These are phyloP conservation scores for Tylochromis polylepis DNA, from an alignment of 2,113 vertebrate genomes.

Conservation along the genomic window DNA sequence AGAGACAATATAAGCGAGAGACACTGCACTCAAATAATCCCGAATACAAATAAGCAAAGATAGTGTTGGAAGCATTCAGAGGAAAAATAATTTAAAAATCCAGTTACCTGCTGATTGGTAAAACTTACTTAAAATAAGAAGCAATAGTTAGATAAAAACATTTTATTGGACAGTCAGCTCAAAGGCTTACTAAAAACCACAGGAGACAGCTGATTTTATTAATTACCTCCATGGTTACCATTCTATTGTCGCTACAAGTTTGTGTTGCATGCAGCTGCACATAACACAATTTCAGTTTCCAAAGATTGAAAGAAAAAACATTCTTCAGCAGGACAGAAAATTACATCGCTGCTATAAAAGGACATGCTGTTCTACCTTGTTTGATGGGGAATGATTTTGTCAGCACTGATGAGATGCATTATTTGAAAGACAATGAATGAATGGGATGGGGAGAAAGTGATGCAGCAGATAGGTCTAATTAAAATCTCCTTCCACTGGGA, in stretches of 20 bases:
- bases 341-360: constrained; percentile 12
- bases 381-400: constrained; percentile 37
- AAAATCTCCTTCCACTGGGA: constrained; percentile 30
- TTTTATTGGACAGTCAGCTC: background rate
- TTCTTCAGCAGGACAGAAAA: constrained; percentile 1
- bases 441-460: background rate
- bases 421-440: constrained; percentile 34
- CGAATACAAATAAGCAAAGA: background rate
- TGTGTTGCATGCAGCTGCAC: background rate
- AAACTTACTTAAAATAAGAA: background rate
- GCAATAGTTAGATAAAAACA: background rate
- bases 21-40: background rate
- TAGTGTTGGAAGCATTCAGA: background rate
- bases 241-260: background rate
- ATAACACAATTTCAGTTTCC: background rate
- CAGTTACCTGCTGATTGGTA: background rate
- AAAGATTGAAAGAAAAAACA: background rate
- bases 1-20: background rate
- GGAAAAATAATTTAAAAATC: background rate
- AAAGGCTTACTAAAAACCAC: background rate
- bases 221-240: background rate
- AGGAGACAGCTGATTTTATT: background rate
- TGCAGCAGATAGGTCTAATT: constrained; percentile 45
- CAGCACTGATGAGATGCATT: constrained; percentile 26
- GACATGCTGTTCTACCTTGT: constrained; percentile 4